A percentile compares a stretch with the other conserved stretches of the same genome.
Evolutionary conservation across 2,888 invertebrate genomes (phyloP).

Genomic region (Trissolcus brochymenae): DNA sequence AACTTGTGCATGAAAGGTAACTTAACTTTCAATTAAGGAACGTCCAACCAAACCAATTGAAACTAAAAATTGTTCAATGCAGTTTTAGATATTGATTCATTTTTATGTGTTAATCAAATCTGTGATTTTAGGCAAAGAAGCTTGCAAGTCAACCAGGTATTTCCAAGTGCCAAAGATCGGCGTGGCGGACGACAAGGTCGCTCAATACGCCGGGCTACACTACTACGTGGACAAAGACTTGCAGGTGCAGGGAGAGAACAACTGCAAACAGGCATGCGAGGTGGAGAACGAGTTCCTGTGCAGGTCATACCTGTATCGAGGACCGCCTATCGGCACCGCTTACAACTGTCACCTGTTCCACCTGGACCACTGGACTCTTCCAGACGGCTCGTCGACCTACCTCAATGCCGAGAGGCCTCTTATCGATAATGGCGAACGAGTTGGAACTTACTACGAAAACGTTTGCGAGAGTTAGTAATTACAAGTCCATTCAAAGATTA

Average conservation of each 20-base stretch:
- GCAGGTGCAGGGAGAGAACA: constrained; percentile 91
- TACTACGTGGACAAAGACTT: constrained; percentile 96
- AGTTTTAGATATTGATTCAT: neutral
- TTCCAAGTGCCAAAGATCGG: constrained; percentile 91
- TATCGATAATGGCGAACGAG: constrained; percentile 92
- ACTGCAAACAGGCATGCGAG: constrained; percentile 93
- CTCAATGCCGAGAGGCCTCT: constrained; percentile 92
- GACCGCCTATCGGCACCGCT: constrained; percentile 83
- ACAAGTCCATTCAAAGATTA: neutral
- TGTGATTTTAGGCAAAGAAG: constrained; percentile 80
- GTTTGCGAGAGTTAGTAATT: constrained; percentile 88
- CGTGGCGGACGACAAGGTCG: constrained; percentile 93
- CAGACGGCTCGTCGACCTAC: constrained; percentile 94
- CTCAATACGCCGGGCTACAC: constrained; percentile 93
- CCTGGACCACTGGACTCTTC: constrained; percentile 92
- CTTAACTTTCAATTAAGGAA: neutral
- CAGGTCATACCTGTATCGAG: constrained; percentile 86
- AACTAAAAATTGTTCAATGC: too few species aligned
- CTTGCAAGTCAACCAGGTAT: constrained; percentile 89
- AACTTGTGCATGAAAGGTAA: constrained; percentile 91
- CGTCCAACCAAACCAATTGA: too few species aligned
- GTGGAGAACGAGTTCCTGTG: constrained; percentile 95
- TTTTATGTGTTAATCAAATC: neutral
- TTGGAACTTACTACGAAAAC: constrained; percentile 93
- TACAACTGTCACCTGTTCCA: constrained; percentile 96